phyloP scores from a whole-genome alignment of 92 coral and sea anemone species.

The Epizoanthus stellaris region DNA sequence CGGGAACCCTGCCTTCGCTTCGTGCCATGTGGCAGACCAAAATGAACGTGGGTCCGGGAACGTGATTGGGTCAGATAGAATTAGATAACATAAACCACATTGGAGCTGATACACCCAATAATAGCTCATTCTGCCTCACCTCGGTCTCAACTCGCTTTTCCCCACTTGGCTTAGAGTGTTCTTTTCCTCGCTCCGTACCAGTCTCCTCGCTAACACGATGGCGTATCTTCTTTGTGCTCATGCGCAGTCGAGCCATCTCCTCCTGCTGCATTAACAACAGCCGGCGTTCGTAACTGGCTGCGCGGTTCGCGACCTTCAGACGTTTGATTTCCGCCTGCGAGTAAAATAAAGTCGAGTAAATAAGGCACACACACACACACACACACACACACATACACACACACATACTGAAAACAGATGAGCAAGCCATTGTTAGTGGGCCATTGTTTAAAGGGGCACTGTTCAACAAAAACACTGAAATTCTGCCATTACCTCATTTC shows the following conservation, averaged over 20 bases:
- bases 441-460: no score
- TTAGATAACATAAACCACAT: no score
- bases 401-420: no score
- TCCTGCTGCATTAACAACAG: conserved; percentile 92
- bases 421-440: no score
- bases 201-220: conserved; percentile 71
- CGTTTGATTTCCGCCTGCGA: conserved; percentile 97
- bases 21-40: no score
- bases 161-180: conserved; percentile 10
- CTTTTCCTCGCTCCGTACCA: conserved; percentile 32
- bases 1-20: no score
- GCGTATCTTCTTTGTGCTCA: conserved; percentile 86
- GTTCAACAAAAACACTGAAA: no score
- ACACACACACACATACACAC: no score
- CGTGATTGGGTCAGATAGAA: no score
- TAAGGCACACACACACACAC: no score
- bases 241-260: conserved; percentile 85
- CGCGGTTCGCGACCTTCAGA: conserved; percentile 92
- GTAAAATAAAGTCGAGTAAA: neutral
- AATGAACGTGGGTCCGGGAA: no score
- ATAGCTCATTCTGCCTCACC: neutral
- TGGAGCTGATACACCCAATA: neutral
- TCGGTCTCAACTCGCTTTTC: conserved; percentile 12
- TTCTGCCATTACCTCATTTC: no score
- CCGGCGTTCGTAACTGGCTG: conserved; percentile 91